Evolutionary conservation across 2,888 invertebrate species (phyloP).

Genomic region (Diploptera punctata): DNA sequence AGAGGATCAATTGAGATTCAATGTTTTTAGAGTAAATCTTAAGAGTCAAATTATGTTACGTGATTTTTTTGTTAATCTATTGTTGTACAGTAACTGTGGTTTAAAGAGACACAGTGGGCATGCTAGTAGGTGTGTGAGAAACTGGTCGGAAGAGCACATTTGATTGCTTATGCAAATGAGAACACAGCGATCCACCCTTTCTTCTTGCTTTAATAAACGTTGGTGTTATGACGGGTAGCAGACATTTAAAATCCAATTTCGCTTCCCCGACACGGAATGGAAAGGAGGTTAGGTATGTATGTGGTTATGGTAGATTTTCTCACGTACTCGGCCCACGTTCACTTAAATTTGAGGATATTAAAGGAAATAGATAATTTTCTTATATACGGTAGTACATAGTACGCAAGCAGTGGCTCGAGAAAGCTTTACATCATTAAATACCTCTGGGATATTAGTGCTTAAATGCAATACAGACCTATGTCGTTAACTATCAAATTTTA

Average conservation of each 20-base stretch:
- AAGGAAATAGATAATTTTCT: slow-evolving; percentile 21
- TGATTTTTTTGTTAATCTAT: too few species aligned
- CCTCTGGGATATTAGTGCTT: too few species aligned
- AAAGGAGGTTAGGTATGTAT: neutral
- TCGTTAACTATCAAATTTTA: too few species aligned
- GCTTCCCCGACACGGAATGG: slow-evolving; percentile 7
- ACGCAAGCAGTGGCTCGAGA: neutral
- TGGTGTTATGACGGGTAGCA: slow-evolving; percentile 27
- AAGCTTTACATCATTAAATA: too few species aligned
- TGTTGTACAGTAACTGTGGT: too few species aligned
- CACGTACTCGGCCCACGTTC: slow-evolving; percentile 12
- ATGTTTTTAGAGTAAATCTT: too few species aligned
- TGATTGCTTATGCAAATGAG: slow-evolving; percentile 23
- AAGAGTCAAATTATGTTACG: too few species aligned
- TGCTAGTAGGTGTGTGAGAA: too few species aligned
- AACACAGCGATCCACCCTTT: slow-evolving; percentile 4
- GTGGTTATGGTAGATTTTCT: slow-evolving; percentile 19
- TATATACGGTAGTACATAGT: neutral
- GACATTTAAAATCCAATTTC: slow-evolving; percentile 31
- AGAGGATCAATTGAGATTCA: too few species aligned
- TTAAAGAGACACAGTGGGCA: too few species aligned
- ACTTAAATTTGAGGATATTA: slow-evolving; percentile 7
- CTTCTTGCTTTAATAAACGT: slow-evolving; percentile 22
- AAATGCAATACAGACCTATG: too few species aligned
- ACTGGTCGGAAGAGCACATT: too few species aligned